These are phyloP conservation scores for Drosophila subquinaria DNA, from an alignment of 2,888 invertebrate genomes.

Conservation along the genomic window DNA sequence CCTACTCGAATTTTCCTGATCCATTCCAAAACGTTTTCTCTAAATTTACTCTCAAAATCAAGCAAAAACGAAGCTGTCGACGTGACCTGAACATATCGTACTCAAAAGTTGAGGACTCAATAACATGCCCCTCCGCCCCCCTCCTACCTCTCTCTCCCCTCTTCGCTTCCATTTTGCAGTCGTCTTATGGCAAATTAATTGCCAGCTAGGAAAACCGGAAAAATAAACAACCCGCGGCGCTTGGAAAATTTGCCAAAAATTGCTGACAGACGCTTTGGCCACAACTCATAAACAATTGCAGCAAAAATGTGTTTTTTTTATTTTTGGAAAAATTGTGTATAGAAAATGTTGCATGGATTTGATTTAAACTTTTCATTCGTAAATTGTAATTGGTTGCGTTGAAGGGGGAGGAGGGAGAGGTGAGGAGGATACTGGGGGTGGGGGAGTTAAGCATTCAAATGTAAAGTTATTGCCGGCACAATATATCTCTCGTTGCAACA, in stretches of 20 bases:
- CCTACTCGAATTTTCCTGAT: not conserved
- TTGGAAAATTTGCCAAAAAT: conserved; percentile 35
- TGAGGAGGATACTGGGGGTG: not conserved
- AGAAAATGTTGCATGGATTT: conserved; percentile 50
- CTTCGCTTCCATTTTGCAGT: not conserved
- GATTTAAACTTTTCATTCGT: conserved; percentile 53
- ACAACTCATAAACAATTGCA: conserved; percentile 68
- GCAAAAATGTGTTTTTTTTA: conserved; percentile 18
- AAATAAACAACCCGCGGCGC: conserved; percentile 47
- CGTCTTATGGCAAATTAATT: conserved; percentile 50
- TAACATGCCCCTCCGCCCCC: not conserved
- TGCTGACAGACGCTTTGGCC: conserved; percentile 65
- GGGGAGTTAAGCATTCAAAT: conserved; percentile 38
- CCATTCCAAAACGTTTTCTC: not conserved
- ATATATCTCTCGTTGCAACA: conserved; percentile 40
- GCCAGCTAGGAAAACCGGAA: conserved; percentile 22
- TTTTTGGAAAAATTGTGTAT: conserved; percentile 20
- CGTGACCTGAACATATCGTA: not conserved
- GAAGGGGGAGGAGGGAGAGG: not conserved
- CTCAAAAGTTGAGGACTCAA: conserved; percentile 10
- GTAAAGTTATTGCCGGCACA: conserved; percentile 46
- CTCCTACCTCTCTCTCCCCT: not conserved
- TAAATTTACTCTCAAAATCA: not conserved
- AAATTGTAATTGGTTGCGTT: conserved; percentile 50
- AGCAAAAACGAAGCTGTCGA: conserved; percentile 6